Percentiles rank a stretch among this genome's conserved stretches.
These are phyloP conservation scores for Ricordea florida DNA, from an alignment of 92 coral and sea anemone genomes.

Conservation along the genomic window DNA sequence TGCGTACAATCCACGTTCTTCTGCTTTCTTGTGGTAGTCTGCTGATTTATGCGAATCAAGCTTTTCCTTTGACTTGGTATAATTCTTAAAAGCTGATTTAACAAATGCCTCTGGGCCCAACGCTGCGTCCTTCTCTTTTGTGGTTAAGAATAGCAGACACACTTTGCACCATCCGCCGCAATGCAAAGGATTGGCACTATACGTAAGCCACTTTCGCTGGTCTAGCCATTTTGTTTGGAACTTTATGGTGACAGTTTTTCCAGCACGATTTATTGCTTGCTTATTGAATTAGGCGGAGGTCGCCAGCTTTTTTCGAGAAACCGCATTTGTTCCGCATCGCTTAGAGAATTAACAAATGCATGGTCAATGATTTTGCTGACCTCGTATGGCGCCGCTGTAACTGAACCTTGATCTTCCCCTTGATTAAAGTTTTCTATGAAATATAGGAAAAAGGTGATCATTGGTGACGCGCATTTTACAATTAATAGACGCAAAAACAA, in stretches of 20 bases:
- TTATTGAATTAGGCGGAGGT: slow-evolving; percentile 49
- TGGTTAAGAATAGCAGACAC: slow-evolving; percentile 48
- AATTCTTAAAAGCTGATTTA: slow-evolving; percentile 52
- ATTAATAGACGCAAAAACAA: slow-evolving; percentile 53
- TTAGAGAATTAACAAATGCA: slow-evolving; percentile 57
- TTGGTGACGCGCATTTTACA: slow-evolving; percentile 61
- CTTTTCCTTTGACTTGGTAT: slow-evolving; percentile 61
- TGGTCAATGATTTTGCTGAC: slow-evolving; percentile 62
- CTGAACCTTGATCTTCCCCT: slow-evolving; percentile 66
- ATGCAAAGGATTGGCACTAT: slow-evolving; percentile 55
- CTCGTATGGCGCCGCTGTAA: slow-evolving; percentile 55
- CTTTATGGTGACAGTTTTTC: slow-evolving; percentile 63
- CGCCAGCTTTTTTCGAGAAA: slow-evolving; percentile 65
- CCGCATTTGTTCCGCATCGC: slow-evolving; percentile 62
- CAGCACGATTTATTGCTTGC: slow-evolving; percentile 61
- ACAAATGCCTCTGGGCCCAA: slow-evolving; percentile 19
- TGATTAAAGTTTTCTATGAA: slow-evolving; percentile 64
- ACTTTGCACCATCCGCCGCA: slow-evolving; percentile 54
- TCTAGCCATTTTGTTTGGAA: slow-evolving; percentile 70
- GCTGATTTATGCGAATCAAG: slow-evolving; percentile 58
- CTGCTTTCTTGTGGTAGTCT: slow-evolving; percentile 62
- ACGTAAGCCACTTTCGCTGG: slow-evolving; percentile 60
- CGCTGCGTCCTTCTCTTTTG: slow-evolving; percentile 42
- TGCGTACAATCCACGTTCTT: slow-evolving; percentile 63
- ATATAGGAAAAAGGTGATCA: slow-evolving; percentile 64